Evolutionary conservation across 1,140 invertebrate species (phyloP).

Genomic region (Heliconius eleuchia): DNA sequence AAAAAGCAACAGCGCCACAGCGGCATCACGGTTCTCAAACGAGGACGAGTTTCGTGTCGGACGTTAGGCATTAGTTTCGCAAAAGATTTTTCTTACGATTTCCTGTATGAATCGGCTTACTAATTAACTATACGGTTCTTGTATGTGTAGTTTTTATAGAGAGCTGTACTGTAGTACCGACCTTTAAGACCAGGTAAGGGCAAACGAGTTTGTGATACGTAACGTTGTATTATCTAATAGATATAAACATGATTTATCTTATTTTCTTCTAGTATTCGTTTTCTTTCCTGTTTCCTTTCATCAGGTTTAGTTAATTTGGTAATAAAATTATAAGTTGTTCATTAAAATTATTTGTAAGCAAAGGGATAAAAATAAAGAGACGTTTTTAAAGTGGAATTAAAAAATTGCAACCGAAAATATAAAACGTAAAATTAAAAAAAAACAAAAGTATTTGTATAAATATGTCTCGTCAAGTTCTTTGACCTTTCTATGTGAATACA

Average conservation of each 20-base stretch:
- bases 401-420: no score
- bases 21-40: no score
- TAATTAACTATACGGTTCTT: conserved; percentile 2
- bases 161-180: not conserved
- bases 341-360: no score
- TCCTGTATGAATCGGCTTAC: conserved; percentile 14
- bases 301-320: no score
- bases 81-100: conserved; percentile 5
- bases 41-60: no score
- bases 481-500: not conserved
- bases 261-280: not conserved
- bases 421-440: not conserved
- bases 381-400: no score
- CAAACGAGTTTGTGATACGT: not conserved
- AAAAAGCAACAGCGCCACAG: no score
- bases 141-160: conserved; percentile 19
- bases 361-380: no score
- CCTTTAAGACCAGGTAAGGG: conserved; percentile 15
- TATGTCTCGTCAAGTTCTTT: not conserved
- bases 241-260: not conserved
- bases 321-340: no score
- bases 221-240: not conserved
- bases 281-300: not conserved
- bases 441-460: not conserved
- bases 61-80: not conserved